A percentile compares a stretch with the other conserved stretches of the same genome.
These are phyloP conservation scores for Machimus rusticus DNA, from an alignment of 2,888 invertebrate genomes.

Conservation along the genomic window DNA sequence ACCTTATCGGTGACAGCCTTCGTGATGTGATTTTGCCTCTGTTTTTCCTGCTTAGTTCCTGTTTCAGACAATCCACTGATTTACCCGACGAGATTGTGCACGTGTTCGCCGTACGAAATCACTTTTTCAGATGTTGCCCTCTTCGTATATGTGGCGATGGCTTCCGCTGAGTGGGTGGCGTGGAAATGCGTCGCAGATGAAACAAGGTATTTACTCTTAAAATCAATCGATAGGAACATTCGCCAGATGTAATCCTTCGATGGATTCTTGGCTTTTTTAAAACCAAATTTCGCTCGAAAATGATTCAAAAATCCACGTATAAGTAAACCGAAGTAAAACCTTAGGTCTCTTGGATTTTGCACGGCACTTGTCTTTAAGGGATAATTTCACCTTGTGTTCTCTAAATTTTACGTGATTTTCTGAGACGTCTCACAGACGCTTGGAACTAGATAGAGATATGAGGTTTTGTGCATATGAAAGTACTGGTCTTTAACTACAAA, in stretches of 20 bases:
- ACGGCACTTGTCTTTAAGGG: not conserved
- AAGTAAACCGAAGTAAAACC: not conserved
- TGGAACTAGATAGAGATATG: too few species aligned
- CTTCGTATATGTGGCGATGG: not conserved
- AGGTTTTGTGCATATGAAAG: too few species aligned
- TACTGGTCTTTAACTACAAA: too few species aligned
- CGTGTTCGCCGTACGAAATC: not conserved
- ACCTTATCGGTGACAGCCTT: not conserved
- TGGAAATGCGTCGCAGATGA: not conserved
- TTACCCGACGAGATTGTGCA: not conserved
- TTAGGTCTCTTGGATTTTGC: not conserved
- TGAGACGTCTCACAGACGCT: too few species aligned
- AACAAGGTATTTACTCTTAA: not conserved
- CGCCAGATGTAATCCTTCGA: not conserved
- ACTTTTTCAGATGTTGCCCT: not conserved
- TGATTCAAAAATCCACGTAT: not conserved
- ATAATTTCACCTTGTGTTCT: too few species aligned
- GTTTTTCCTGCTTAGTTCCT: not conserved
- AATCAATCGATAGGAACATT: not conserved
- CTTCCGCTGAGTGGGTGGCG: not conserved
- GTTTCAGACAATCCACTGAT: not conserved
- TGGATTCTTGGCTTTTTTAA: not conserved
- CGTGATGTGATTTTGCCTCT: not conserved
- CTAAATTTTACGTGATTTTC: too few species aligned
- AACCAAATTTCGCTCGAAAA: not conserved